phyloP scores from a whole-genome alignment of 2,797 vertebrate genomes.

The Hafferia zeledoni region DNA sequence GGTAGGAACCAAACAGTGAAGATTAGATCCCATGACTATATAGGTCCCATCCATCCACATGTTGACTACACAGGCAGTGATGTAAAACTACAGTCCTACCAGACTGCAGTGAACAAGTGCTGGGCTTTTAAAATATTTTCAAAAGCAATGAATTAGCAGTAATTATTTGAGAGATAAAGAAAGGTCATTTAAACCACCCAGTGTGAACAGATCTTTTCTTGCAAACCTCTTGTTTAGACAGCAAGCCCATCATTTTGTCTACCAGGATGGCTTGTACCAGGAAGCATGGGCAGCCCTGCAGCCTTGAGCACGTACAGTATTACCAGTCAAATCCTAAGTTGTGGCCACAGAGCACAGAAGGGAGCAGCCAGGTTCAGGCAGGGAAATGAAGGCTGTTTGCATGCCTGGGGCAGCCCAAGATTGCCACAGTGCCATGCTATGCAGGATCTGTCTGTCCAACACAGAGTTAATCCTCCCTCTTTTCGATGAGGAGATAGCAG shows the following conservation, averaged over 20 bases:
- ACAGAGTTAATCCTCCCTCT: background rate
- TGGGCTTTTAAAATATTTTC: background rate
- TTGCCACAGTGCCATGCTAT: rapidly evolving
- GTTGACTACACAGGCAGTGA: rapidly evolving
- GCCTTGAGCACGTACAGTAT: background rate
- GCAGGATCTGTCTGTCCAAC: background rate
- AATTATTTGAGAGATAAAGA: background rate
- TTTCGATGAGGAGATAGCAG: background rate
- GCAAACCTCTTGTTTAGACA: background rate
- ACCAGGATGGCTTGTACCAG: background rate
- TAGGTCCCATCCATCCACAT: background rate
- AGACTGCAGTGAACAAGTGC: background rate
- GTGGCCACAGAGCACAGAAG: background rate
- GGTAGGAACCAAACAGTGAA: background rate
- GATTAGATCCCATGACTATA: background rate
- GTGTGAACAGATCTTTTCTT: background rate
- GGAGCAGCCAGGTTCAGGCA: background rate
- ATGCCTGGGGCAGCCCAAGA: background rate
- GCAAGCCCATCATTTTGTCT: background rate
- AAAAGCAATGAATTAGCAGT: background rate
- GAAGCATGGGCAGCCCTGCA: background rate
- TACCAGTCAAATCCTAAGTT: background rate
- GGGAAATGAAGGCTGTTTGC: background rate
- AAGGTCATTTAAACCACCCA: background rate
- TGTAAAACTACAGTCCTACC: background rate